Conservation (phyloP, 2,888 invertebrate genomes). For the Dyspetes luteomarginatus region DNA sequence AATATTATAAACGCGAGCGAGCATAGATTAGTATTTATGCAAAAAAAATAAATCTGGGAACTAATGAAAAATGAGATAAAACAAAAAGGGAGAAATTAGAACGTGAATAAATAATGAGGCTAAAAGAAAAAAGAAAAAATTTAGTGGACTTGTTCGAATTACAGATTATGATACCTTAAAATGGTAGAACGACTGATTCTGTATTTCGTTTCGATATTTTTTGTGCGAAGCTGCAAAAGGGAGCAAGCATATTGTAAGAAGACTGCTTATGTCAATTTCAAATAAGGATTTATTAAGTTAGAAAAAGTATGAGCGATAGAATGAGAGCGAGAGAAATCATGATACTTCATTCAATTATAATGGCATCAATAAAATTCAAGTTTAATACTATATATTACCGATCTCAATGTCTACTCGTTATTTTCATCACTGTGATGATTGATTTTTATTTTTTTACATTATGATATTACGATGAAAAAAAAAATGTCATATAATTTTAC, state of each 20-base stretch:
- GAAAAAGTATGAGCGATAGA: conserved; percentile 45
- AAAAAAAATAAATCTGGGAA: conserved; percentile 25
- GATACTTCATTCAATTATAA: conserved; percentile 74
- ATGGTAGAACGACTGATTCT: conserved; percentile 77
- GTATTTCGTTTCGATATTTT: conserved; percentile 75
- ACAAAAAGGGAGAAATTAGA: conserved; percentile 34
- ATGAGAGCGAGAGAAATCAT: conserved; percentile 48
- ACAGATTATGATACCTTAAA: conserved; percentile 64
- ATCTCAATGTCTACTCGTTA: conserved; percentile 35
- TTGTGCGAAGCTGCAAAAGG: conserved; percentile 76
- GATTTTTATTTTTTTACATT: neutral
- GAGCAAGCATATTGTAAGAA: conserved; percentile 81
- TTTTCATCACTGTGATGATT: neutral
- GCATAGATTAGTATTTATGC: conserved; percentile 52
- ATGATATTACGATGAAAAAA: neutral
- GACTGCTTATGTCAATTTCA: conserved; percentile 83
- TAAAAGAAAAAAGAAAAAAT: conserved; percentile 40
- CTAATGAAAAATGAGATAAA: conserved; percentile 3
- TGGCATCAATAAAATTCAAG: conserved; percentile 77
- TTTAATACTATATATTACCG: conserved; percentile 74
- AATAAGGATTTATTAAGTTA: conserved; percentile 78
- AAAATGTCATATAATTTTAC: neutral
- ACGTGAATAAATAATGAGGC: conserved; percentile 43
- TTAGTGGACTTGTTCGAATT: conserved; percentile 58
- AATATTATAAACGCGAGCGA: conserved; percentile 65